These are phyloP conservation scores for Perithous albicinctus DNA, from an alignment of 2,888 invertebrate species.

Conservation along the genomic window DNA sequence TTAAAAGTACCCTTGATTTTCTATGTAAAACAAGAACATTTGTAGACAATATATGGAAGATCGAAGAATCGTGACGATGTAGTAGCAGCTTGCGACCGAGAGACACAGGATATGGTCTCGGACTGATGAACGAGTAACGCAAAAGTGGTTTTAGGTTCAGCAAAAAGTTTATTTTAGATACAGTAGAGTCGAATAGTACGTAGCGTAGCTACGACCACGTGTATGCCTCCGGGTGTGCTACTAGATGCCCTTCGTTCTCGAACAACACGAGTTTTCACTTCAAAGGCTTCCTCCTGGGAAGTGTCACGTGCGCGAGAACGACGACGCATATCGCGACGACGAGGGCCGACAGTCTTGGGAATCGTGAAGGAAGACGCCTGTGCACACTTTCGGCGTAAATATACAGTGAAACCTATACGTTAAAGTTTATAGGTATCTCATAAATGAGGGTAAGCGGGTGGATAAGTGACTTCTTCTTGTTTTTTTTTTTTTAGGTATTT, in stretches of 20 bases:
- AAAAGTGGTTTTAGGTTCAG: conserved; percentile 76
- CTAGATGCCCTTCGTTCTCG: conserved; percentile 51
- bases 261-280: conserved; percentile 82
- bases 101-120: conserved; percentile 10
- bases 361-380: conserved; percentile 18
- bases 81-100: conserved; percentile 26
- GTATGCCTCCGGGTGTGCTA: conserved; percentile 35
- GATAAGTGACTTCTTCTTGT: conserved; percentile 25
- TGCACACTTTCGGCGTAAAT: neutral
- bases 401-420: conserved; percentile 1
- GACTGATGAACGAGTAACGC: conserved; percentile 53
- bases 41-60: neutral
- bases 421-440: neutral
- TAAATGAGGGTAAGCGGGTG: conserved; percentile 15
- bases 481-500: conserved; percentile 10
- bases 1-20: neutral
- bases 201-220: conserved; percentile 60
- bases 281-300: conserved; percentile 69
- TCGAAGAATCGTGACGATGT: conserved; percentile 10
- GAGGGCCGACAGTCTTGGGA: neutral
- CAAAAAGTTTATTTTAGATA: conserved; percentile 76
- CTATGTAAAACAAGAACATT: conserved; percentile 1
- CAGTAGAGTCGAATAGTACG: conserved; percentile 31
- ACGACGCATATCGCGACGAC: conserved; percentile 22
- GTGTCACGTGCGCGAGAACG: conserved; percentile 73